A percentile compares a stretch with the other conserved stretches of the same genome.
phyloP scores from a whole-genome alignment of 2,888 invertebrate species.

The Abscondita cerata region DNA sequence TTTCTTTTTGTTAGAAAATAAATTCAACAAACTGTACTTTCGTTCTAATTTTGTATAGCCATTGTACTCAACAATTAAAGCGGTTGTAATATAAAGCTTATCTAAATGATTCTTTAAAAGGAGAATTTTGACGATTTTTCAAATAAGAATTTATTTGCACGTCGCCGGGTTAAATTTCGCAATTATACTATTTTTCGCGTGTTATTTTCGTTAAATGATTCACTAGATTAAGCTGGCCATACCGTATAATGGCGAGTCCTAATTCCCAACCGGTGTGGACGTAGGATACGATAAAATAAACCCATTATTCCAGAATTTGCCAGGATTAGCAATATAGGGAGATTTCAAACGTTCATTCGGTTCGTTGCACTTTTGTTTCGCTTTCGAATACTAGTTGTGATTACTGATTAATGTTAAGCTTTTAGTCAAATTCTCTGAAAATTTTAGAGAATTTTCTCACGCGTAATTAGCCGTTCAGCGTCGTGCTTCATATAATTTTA shows the following conservation, averaged over 20 bases:
- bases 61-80: background rate
- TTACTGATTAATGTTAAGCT: conserved; percentile 31
- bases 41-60: conserved; percentile 5
- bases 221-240: conserved; percentile 46
- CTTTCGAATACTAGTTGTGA: conserved; percentile 30
- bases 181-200: conserved; percentile 36
- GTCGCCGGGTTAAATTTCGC: conserved; percentile 22
- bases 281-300: conserved; percentile 49
- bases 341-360: conserved; percentile 50
- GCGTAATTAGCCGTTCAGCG: too few relatives aligned
- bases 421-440: conserved; percentile 30
- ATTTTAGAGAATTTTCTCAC: conserved; percentile 19
- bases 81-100: too few relatives aligned
- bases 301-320: conserved; percentile 54
- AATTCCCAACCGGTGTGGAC: conserved; percentile 45
- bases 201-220: conserved; percentile 47
- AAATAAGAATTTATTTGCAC: too few relatives aligned
- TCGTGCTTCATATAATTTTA: too few relatives aligned
- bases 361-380: conserved; percentile 41
- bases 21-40: conserved; percentile 15
- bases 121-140: too few relatives aligned
- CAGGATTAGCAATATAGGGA: conserved; percentile 51
- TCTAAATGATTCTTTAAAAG: too few relatives aligned
- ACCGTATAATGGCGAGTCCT: conserved; percentile 46
- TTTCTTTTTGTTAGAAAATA: conserved; percentile 26